Percentiles rank a stretch among this genome's conserved stretches.
These are phyloP conservation scores for Ctena decussata DNA, from an alignment of 2,888 invertebrate genomes.

Conservation along the genomic window DNA sequence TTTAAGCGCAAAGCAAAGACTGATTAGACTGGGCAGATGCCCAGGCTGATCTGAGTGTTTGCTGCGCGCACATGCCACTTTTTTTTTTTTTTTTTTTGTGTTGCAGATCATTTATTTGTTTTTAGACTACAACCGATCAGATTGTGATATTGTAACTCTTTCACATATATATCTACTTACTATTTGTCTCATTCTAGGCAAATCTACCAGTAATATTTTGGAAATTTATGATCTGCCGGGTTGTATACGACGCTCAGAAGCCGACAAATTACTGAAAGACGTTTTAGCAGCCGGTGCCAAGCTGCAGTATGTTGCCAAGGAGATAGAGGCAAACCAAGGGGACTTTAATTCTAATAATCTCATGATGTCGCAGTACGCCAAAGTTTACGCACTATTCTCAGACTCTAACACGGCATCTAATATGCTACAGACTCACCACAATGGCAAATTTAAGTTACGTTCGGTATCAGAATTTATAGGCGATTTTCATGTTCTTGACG, in stretches of 20 bases:
- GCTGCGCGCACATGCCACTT: no score
- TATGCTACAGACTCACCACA: conserved; percentile 46
- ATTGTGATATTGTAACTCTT: no score
- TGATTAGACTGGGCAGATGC: no score
- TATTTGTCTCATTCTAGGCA: neutral
- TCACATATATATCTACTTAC: no score
- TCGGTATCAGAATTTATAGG: neutral
- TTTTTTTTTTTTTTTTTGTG: no score
- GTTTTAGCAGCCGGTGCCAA: conserved; percentile 59
- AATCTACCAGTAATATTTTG: conserved; percentile 57
- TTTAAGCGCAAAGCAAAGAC: no score
- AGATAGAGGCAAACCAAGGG: conserved; percentile 41
- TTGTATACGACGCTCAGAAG: conserved; percentile 47
- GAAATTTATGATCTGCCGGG: conserved; percentile 68
- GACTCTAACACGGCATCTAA: conserved; percentile 54
- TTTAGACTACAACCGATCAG: no score
- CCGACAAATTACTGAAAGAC: conserved; percentile 63
- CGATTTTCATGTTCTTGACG: neutral
- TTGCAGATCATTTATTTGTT: no score
- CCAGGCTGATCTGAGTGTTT: no score
- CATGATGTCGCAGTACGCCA: conserved; percentile 60
- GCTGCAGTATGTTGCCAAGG: conserved; percentile 53
- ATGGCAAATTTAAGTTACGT: conserved; percentile 15
- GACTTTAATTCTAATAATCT: conserved; percentile 58
- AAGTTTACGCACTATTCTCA: conserved; percentile 64